These are phyloP conservation scores for Ditylenchus weischeri DNA, from an alignment of 2,888 invertebrate species.

Conservation along the genomic window DNA sequence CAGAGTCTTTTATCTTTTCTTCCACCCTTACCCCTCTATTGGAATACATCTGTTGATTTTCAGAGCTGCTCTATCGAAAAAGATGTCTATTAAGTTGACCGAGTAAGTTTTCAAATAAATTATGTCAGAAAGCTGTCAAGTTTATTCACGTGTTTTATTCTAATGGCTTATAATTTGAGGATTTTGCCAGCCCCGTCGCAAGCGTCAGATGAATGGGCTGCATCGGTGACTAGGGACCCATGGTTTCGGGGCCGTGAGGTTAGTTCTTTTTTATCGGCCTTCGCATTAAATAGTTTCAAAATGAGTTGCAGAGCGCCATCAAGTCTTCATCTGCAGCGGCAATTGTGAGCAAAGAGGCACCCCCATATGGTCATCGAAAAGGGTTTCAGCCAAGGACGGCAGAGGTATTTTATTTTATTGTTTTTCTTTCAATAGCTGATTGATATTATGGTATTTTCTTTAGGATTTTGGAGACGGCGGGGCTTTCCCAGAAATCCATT, in stretches of 20 bases:
- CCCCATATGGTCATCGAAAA: constrained; percentile 88
- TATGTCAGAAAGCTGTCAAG: not conserved
- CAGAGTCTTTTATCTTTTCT: no score
- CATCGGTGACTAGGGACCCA: constrained; percentile 71
- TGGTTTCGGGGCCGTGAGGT: constrained; percentile 50
- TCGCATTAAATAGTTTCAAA: not conserved
- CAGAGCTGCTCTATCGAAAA: not conserved
- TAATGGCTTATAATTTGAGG: constrained; percentile 63
- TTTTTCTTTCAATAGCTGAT: not conserved
- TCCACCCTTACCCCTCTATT: no score
- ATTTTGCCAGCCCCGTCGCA: constrained; percentile 83
- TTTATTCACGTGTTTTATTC: not conserved
- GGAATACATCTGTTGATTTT: no score
- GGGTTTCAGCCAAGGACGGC: constrained; percentile 85
- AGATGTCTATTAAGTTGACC: constrained; percentile 37
- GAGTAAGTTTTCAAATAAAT: constrained; percentile 34
- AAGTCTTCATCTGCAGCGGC: constrained; percentile 33
- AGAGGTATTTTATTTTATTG: constrained; percentile 63
- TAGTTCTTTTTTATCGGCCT: not conserved
- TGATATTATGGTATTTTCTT: constrained; percentile 31
- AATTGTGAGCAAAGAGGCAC: constrained; percentile 62
- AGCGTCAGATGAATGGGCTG: constrained; percentile 77
- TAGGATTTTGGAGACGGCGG: constrained; percentile 85
- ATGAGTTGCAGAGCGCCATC: not conserved
- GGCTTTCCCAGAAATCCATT: constrained; percentile 92